phyloP scores from a whole-genome alignment of 2,888 invertebrate genomes.

The Leucoptera coffeella region DNA sequence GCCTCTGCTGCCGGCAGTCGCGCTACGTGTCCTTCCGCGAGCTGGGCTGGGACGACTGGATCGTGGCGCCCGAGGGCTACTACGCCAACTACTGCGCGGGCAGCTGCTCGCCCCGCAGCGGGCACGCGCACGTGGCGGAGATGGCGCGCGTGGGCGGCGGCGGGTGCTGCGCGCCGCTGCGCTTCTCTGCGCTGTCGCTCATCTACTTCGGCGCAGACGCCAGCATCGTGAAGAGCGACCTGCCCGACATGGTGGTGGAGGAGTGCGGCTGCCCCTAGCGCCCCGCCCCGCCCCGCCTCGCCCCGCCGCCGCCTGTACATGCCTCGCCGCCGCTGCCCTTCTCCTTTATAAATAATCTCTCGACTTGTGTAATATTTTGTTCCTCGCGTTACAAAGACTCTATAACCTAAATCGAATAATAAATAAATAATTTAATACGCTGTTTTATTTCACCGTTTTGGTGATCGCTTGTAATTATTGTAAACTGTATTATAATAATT shows the following conservation, averaged over 20 bases:
- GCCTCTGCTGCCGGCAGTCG: constrained; percentile 75
- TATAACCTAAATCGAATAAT: constrained; percentile 46
- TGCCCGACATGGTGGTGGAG: constrained; percentile 94
- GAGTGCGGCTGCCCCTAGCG: constrained; percentile 88
- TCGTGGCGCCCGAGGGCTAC: constrained; percentile 84
- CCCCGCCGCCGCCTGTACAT: constrained; percentile 17
- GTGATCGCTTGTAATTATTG: constrained; percentile 55
- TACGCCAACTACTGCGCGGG: constrained; percentile 92
- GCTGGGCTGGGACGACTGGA: constrained; percentile 93
- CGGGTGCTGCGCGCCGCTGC: constrained; percentile 88
- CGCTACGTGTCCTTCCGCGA: constrained; percentile 90
- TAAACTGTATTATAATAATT: constrained; percentile 55
- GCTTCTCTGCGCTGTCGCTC: constrained; percentile 87
- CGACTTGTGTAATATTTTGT: constrained; percentile 52
- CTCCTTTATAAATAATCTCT: constrained; percentile 49
- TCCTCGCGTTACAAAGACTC: constrained; percentile 51
- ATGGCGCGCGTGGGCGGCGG: constrained; percentile 84
- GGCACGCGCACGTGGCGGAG: constrained; percentile 87
- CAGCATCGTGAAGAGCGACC: constrained; percentile 86
- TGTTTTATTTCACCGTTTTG: constrained; percentile 53
- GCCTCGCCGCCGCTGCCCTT: constrained; percentile 46
- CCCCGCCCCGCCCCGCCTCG: constrained; percentile 4
- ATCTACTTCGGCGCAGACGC: constrained; percentile 88
- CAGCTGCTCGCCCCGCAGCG: constrained; percentile 81
- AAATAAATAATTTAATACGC: constrained; percentile 40